Conservation (phyloP, 2,888 invertebrate species). For the Lottia gigantea region DNA sequence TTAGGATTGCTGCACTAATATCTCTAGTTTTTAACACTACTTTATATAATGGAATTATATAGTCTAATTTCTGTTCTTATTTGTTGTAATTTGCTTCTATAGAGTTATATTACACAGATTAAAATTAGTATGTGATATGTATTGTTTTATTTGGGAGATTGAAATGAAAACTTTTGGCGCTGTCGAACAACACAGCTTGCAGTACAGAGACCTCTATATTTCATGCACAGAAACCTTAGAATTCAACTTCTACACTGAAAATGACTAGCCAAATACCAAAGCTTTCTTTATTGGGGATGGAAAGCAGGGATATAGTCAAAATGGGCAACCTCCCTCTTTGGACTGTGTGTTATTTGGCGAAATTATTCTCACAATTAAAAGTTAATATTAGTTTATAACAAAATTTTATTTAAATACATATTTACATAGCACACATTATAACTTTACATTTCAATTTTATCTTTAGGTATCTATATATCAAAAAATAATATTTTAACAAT, state of each 20-base stretch:
- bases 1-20: slow-evolving; percentile 48
- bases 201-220: no score
- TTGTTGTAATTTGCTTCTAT: slow-evolving; percentile 16
- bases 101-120: slow-evolving; percentile 17
- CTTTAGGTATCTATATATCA: neutral
- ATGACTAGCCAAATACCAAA: neutral
- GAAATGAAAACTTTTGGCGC: no score
- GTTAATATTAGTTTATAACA: neutral
- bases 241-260: neutral
- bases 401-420: no score
- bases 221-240: no score
- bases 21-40: slow-evolving; percentile 22
- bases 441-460: no score
- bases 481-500: slow-evolving; percentile 12
- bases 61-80: slow-evolving; percentile 1
- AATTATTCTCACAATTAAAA: neutral
- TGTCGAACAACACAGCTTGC: no score
- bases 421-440: no score
- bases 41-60: slow-evolving; percentile 19
- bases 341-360: no score
- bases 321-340: no score
- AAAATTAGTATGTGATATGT: neutral
- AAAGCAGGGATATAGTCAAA: no score
- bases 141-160: no score
- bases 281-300: neutral